Evolutionary conservation across 2,113 vertebrate species (phyloP), one percentile per base, ranked within the genome.

Genomic region (Atractosteus spatula): DNA sequence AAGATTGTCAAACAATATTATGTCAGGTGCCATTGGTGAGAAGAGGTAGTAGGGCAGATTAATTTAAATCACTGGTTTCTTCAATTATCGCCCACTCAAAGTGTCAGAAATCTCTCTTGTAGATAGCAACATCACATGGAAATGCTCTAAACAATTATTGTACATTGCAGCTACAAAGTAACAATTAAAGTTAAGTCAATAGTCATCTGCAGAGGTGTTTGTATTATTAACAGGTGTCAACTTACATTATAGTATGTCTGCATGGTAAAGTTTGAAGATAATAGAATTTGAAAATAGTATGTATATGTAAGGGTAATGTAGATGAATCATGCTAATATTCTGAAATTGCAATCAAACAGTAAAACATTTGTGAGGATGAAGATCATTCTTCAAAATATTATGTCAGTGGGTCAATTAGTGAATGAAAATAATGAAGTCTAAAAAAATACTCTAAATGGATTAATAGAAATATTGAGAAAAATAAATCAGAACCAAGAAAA

Each of bases 111-210:
- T 72, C 74, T 16, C 56, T 68, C 74, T 82, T 68, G 42, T 12
- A 51, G 64, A 42, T 74, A 66, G 59, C 56, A 72, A 76, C 55
- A 71, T 65, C 76, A 76, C 55, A 68, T 64, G 14, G 56, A 63
- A 73, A 61, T 8, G 55, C 70, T 65, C 62, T 61, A 81, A 83
- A 68, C 67, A 65, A 78, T 79, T 69, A 68, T 45, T 66, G 54
- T 62, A 79, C 84, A 80, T 71, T 74, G 63, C 12, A 55, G 16
- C 74, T 73, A 73, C 71, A 80, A 79, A 78, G 16, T 51, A 17
- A 74, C 76, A 78, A 80, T 82, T 81, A 78, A 68, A 56, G 47
- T 55, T 6, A 77, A 83, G 80, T 80, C 74, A 75, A 67, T 75
- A 77, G 59, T 62, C 66, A 79, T 78, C 71, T 70, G 69, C 51